A percentile compares a stretch with the other conserved stretches of the same genome.
phyloP scores from a whole-genome alignment of 2,113 vertebrate genomes.

The Hyperoodon ampullatus region DNA sequence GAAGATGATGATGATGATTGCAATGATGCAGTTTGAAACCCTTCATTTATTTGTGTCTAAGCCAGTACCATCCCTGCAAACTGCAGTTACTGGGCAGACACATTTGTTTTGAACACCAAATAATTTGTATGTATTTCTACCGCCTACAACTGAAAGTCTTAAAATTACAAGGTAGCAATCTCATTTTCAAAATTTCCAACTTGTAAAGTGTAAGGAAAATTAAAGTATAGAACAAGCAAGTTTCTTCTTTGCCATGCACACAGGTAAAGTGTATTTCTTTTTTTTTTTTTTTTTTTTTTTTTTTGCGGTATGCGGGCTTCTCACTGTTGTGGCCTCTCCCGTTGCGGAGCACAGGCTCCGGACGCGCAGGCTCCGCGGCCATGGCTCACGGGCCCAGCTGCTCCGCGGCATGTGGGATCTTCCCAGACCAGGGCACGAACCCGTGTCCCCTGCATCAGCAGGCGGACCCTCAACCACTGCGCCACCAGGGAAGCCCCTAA shows the following conservation, averaged over 20 bases:
- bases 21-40: background rate
- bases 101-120: background rate
- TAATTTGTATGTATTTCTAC: slow-evolving; percentile 22
- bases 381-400: too few species aligned
- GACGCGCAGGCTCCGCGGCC: too few species aligned
- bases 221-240: background rate
- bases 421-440: too few species aligned
- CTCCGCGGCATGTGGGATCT: too few species aligned
- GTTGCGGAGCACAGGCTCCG: too few species aligned
- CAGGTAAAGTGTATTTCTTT: background rate
- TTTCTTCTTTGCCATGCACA: background rate
- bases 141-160: background rate
- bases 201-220: slow-evolving; percentile 27
- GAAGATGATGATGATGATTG: background rate
- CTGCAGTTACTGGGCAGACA: background rate
- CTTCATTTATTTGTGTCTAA: background rate
- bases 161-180: background rate
- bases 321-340: too few species aligned
- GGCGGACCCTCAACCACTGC: too few species aligned
- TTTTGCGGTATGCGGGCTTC: too few species aligned
- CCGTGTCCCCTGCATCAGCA: too few species aligned
- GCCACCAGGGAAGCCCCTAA: too few species aligned
- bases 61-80: background rate
- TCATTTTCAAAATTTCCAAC: background rate
- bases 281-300: too few species aligned